Evolutionary conservation across 2,797 vertebrate genomes (phyloP).

Genomic region (Agapornis canus): DNA sequence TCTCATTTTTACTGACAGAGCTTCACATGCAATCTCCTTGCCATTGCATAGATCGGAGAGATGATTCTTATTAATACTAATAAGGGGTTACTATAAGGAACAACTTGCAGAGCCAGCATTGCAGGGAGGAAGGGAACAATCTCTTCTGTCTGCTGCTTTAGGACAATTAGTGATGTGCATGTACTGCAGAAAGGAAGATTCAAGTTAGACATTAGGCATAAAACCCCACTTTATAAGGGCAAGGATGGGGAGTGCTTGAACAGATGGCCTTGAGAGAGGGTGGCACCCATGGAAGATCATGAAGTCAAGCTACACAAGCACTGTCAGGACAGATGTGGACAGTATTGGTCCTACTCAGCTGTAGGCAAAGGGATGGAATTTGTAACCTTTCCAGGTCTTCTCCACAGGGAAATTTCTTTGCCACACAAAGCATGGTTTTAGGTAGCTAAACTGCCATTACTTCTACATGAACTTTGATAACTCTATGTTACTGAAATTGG

Average conservation of each 20-base stretch:
- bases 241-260: neutral
- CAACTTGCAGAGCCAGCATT: neutral
- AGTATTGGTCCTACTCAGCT: neutral
- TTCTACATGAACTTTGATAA: neutral
- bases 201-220: neutral
- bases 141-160: neutral
- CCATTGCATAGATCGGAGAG: rapidly evolving
- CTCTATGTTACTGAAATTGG: neutral
- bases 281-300: neutral
- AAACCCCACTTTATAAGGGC: neutral
- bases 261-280: neutral
- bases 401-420: neutral
- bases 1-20: neutral
- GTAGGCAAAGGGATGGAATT: neutral
- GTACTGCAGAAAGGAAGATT: neutral
- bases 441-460: neutral
- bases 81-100: neutral
- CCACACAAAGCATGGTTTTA: neutral
- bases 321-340: neutral
- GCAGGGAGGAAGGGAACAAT: neutral
- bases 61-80: neutral
- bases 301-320: neutral
- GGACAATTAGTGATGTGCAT: neutral
- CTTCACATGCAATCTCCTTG: neutral
- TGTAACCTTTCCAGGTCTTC: neutral